Percentiles rank a stretch among this genome's conserved stretches.
phyloP scores from a whole-genome alignment of 2,888 invertebrate species.

The Sesamia inferens region DNA sequence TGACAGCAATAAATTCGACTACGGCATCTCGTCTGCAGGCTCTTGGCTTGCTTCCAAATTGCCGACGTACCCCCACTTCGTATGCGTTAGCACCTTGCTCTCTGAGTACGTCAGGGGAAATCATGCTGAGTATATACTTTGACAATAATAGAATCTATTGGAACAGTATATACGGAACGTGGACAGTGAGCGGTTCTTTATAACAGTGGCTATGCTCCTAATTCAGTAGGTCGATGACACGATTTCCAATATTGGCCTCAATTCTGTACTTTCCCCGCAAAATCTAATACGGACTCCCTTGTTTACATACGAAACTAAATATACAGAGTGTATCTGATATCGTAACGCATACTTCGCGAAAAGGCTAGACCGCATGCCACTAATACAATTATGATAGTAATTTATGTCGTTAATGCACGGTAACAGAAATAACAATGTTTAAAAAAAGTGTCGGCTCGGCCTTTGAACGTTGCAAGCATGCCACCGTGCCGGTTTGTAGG shows the following conservation, averaged over 20 bases:
- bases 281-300: background rate
- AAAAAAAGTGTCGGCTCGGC: too few species aligned
- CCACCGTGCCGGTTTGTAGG: too few species aligned
- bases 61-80: constrained; percentile 37
- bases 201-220: background rate
- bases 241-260: background rate
- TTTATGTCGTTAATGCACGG: too few species aligned
- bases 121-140: background rate
- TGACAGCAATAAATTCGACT: constrained; percentile 54
- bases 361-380: too few species aligned
- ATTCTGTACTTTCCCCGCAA: background rate
- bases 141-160: background rate
- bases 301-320: too few species aligned
- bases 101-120: constrained; percentile 19
- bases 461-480: too few species aligned
- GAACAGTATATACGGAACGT: background rate
- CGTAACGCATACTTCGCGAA: too few species aligned
- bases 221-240: background rate
- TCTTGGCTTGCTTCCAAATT: constrained; percentile 57
- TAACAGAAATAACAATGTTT: too few species aligned
- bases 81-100: constrained; percentile 47
- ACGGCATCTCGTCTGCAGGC: constrained; percentile 47
- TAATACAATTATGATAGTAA: too few species aligned
- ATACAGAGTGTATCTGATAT: too few species aligned
- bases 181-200: background rate